phyloP scores from a whole-genome alignment of 2,888 invertebrate species.

The Stegana nigrithorax region DNA sequence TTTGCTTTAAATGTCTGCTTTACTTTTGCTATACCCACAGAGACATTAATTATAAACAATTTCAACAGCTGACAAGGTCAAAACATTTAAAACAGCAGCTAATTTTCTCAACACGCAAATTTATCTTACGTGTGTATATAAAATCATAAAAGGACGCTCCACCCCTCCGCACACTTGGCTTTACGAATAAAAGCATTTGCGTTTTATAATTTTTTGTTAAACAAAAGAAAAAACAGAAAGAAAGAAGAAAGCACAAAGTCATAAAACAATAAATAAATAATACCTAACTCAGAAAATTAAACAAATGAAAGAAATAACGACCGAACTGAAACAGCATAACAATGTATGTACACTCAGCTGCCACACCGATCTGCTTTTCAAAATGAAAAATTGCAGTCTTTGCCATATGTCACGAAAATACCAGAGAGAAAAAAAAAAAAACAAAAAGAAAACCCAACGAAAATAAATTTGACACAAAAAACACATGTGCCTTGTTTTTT shows the following conservation, averaged over 20 bases:
- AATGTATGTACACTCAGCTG: neutral
- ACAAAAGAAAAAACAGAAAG: constrained; percentile 32
- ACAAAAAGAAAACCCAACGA: neutral
- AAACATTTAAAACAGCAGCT: too few species aligned
- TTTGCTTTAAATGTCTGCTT: too few species aligned
- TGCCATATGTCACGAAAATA: neutral
- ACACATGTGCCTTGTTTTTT: neutral
- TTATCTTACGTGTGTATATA: too few species aligned
- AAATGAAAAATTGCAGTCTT: constrained; percentile 6
- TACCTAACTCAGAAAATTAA: constrained; percentile 22
- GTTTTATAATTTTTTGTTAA: too few species aligned
- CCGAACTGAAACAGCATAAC: neutral
- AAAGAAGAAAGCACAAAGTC: constrained; percentile 32
- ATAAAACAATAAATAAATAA: constrained; percentile 51
- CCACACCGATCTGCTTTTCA: neutral
- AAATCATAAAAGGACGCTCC: too few species aligned
- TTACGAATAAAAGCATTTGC: too few species aligned
- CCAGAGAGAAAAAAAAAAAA: neutral
- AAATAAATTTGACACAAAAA: constrained; percentile 3
- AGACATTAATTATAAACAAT: too few species aligned
- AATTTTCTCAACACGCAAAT: too few species aligned
- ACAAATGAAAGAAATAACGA: too few species aligned
- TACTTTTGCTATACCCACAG: too few species aligned
- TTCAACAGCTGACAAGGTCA: too few species aligned
- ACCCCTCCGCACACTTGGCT: too few species aligned